Percentiles rank a stretch among this genome's conserved stretches.
Evolutionary conservation across 2,113 vertebrate species (phyloP).

Genomic region (Gallinago undulata): DNA sequence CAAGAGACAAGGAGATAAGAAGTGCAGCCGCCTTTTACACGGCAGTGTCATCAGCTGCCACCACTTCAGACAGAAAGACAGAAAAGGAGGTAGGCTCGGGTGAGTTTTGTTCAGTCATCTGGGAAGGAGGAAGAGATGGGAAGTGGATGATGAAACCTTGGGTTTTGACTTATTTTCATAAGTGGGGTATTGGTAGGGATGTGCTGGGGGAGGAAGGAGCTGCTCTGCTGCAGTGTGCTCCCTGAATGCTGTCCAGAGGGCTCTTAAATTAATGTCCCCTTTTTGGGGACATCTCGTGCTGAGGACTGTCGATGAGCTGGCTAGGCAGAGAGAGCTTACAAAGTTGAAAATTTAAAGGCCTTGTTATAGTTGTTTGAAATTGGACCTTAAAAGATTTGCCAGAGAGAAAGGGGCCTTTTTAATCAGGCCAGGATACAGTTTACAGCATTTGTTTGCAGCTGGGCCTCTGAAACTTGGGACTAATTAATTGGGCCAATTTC

Average conservation of each 20-base stretch:
- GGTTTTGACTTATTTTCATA: not conserved
- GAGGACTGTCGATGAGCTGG: not conserved
- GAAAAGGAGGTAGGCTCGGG: not conserved
- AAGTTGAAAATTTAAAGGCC: not conserved
- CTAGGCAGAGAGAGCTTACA: not conserved
- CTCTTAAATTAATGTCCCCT: not conserved
- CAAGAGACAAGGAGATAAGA: not conserved
- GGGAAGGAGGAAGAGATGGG: not conserved
- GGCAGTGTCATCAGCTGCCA: not conserved
- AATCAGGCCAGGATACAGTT: not conserved
- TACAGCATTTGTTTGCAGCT: not conserved
- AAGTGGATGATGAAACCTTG: not conserved
- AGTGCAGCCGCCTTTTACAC: not conserved
- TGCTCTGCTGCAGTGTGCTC: not conserved
- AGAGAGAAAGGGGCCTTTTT: not conserved
- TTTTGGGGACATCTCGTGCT: not conserved
- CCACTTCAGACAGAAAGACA: not conserved
- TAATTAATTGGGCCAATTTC: not conserved
- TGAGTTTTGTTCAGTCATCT: not conserved
- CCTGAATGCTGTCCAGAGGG: accelerated
- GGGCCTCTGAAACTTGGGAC: not conserved
- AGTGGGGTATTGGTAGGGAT: not conserved
- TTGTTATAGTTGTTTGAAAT: not conserved
- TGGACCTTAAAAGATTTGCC: not conserved
- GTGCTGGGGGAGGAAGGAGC: not conserved